phyloP scores from a whole-genome alignment of 2,888 invertebrate genomes.

The Pristionchus exspectatus region DNA sequence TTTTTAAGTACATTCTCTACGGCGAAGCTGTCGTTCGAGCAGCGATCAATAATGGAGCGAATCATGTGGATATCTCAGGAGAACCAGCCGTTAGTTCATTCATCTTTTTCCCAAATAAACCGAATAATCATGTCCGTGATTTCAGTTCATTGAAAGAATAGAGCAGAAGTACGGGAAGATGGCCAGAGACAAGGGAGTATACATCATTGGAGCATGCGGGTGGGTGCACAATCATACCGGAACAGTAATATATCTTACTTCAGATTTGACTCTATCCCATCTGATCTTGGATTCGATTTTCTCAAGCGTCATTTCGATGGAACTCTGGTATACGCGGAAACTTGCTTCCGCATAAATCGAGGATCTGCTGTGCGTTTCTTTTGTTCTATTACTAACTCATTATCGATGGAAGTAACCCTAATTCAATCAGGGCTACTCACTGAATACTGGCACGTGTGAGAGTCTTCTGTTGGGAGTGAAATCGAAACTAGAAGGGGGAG shows the following conservation, averaged over 20 bases:
- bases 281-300: constrained; percentile 89
- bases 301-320: constrained; percentile 87
- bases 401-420: not conserved
- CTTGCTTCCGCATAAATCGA: constrained; percentile 72
- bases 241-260: not conserved
- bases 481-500: constrained; percentile 64
- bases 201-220: constrained; percentile 92
- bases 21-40: constrained; percentile 93
- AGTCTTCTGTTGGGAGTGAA: constrained; percentile 88
- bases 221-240: not conserved
- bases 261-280: constrained; percentile 92
- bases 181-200: constrained; percentile 83
- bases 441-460: constrained; percentile 93
- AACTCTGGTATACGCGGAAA: constrained; percentile 77
- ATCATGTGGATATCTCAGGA: constrained; percentile 94
- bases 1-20: constrained; percentile 85
- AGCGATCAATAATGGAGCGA: constrained; percentile 88
- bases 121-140: too few species aligned
- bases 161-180: constrained; percentile 87
- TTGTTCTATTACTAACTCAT: not conserved
- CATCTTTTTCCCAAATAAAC: not conserved
- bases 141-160: constrained; percentile 88
- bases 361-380: constrained; percentile 72
- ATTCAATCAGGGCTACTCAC: constrained; percentile 82
- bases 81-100: constrained; percentile 85